A percentile compares a stretch with the other conserved stretches of the same genome.
phyloP scores from a whole-genome alignment of 2,113 vertebrate genomes.

The Cryptomyrus ogoouensis region DNA sequence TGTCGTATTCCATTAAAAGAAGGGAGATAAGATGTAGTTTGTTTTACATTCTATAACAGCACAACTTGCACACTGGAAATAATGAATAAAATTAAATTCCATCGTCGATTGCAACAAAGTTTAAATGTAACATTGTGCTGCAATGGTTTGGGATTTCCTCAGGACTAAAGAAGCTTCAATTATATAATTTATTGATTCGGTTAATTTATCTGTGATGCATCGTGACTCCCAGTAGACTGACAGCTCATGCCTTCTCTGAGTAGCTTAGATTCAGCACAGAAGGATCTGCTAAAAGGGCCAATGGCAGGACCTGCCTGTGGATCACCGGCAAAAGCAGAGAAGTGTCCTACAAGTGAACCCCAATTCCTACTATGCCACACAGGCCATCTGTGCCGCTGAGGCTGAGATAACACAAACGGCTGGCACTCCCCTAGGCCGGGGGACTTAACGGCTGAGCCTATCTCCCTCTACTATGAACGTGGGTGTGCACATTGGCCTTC shows the following conservation, averaged over 20 bases:
- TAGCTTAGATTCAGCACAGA: not conserved
- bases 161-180: constrained; percentile 13
- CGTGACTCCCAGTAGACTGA: not conserved
- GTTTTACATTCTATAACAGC: not conserved
- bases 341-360: not conserved
- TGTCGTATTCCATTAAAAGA: not conserved
- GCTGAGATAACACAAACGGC: not conserved
- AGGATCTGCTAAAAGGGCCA: not conserved
- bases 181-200: not conserved
- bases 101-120: not conserved
- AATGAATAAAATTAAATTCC: not conserved
- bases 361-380: not conserved
- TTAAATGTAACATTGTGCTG: not conserved
- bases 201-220: constrained; percentile 8
- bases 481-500: not conserved
- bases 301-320: not conserved
- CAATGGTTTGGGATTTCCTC: not conserved
- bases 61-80: no score
- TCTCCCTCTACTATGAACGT: not conserved
- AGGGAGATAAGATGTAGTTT: not conserved
- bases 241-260: not conserved
- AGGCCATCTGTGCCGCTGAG: not conserved
- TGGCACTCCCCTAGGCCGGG: not conserved
- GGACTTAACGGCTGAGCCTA: not conserved
- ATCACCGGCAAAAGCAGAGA: not conserved